phyloP scores from a whole-genome alignment of 1,140 invertebrate species.

The Polypedilum pembai region DNA sequence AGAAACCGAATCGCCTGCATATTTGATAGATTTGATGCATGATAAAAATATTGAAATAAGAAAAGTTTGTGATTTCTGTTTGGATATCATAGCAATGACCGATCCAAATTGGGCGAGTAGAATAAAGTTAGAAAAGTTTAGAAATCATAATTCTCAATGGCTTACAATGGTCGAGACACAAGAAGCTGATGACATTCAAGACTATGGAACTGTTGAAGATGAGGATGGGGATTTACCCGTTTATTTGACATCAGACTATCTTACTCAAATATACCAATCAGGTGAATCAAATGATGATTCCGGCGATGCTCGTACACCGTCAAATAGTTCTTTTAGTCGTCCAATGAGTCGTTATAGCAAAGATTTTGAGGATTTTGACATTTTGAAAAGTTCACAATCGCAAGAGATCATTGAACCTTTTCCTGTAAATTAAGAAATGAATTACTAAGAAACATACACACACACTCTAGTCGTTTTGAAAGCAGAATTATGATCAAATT shows the following conservation, averaged over 20 bases:
- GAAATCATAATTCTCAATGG: conserved; percentile 96
- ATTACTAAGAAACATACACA: neutral
- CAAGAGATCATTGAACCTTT: conserved; percentile 16
- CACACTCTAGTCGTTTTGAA: conserved; percentile 3
- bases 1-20: conserved; percentile 83
- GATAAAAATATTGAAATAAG: conserved; percentile 91
- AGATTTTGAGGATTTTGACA: conserved; percentile 21
- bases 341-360: conserved; percentile 15
- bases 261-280: conserved; percentile 39
- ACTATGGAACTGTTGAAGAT: conserved; percentile 47
- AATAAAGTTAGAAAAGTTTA: conserved; percentile 91
- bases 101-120: conserved; percentile 84
- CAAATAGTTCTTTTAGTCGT: conserved; percentile 24
- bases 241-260: conserved; percentile 62
- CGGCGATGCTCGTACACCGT: neutral
- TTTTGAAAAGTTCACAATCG: conserved; percentile 1
- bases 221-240: conserved; percentile 60
- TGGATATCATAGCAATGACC: conserved; percentile 86
- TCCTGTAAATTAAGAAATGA: neutral
- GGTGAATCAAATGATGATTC: conserved; percentile 20
- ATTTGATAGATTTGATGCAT: conserved; percentile 96
- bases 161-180: conserved; percentile 82
- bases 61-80: conserved; percentile 82
- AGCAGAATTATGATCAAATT: neutral
- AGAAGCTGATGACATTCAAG: conserved; percentile 47